phyloP scores from a whole-genome alignment of 2,888 invertebrate genomes.

The Fragum whitleyi region DNA sequence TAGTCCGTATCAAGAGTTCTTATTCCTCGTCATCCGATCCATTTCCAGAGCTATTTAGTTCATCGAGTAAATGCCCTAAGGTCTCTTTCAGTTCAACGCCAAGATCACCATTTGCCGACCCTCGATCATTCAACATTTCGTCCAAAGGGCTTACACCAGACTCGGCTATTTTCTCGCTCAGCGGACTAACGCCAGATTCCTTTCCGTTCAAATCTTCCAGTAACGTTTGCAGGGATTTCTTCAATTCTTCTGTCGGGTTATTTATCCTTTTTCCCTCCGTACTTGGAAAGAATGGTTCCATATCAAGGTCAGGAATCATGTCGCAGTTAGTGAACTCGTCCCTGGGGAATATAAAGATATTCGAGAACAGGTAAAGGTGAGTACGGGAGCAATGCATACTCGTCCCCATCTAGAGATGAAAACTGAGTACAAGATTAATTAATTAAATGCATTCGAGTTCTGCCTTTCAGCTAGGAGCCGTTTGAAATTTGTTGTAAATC shows the following conservation, averaged over 20 bases:
- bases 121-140: too few species aligned
- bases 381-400: neutral
- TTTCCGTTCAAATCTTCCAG: neutral
- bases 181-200: neutral
- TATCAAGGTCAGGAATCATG: constrained; percentile 13
- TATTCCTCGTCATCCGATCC: too few species aligned
- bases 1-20: too few species aligned
- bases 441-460: neutral
- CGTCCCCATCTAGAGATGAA: neutral
- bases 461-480: neutral
- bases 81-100: too few species aligned
- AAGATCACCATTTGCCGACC: too few species aligned
- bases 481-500: too few species aligned
- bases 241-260: neutral
- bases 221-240: neutral
- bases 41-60: too few species aligned
- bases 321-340: neutral
- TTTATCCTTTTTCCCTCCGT: neutral
- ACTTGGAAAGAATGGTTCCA: neutral
- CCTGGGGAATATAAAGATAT: constrained; percentile 3
- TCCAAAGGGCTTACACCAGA: too few species aligned
- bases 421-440: neutral
- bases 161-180: too few species aligned
- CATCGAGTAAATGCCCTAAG: too few species aligned
- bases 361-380: neutral